Evolutionary conservation across 2,888 invertebrate species (phyloP).

Genomic region (Suillia variegata): DNA sequence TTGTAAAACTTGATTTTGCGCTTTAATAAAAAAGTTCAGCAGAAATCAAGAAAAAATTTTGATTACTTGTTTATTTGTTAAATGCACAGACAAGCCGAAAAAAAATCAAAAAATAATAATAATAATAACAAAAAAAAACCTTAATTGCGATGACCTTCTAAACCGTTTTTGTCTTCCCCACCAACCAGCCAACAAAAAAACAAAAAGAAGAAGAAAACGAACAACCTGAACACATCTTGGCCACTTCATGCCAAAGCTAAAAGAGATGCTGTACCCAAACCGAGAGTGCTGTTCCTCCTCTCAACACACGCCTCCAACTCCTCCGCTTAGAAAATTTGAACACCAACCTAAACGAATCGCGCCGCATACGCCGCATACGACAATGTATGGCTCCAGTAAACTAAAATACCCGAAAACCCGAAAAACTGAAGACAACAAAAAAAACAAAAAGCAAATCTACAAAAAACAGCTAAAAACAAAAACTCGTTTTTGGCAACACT

Average conservation of each 20-base stretch:
- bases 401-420: constrained; percentile 7
- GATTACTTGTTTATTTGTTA: constrained; percentile 39
- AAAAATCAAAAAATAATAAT: no score
- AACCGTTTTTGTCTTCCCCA: constrained; percentile 2
- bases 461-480: background rate
- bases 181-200: constrained; percentile 13
- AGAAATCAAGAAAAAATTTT: no score
- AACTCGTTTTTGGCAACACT: constrained; percentile 3
- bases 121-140: constrained; percentile 12
- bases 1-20: constrained; percentile 46
- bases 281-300: background rate
- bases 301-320: background rate
- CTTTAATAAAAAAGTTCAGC: no score
- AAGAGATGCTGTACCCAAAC: constrained; percentile 1
- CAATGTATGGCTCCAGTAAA: constrained; percentile 4
- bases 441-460: no score
- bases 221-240: constrained; percentile 17
- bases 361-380: background rate
- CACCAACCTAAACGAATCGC: background rate
- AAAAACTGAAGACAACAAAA: background rate
- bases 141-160: constrained; percentile 23
- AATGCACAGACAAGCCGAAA: no score
- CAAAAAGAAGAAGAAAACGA: constrained; percentile 15
- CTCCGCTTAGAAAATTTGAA: background rate
- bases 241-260: background rate